Conservation (phyloP, 2,888 invertebrate genomes). For the Abscondita cerata region DNA sequence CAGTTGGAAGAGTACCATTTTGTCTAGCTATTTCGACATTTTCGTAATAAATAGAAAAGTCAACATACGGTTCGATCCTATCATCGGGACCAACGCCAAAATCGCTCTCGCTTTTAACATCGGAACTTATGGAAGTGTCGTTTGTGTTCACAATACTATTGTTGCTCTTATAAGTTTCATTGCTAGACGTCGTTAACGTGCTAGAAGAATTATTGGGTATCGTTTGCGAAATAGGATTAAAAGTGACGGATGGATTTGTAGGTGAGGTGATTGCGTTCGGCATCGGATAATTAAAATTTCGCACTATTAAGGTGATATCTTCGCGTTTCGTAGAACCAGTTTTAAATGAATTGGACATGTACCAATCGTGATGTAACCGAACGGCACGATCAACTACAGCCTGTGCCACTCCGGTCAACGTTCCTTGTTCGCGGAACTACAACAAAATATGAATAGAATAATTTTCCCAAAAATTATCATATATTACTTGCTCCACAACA, state of each 20-base stretch:
- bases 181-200: conserved; percentile 41
- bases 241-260: conserved; percentile 63
- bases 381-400: conserved; percentile 85
- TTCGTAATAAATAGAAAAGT: conserved; percentile 81
- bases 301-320: conserved; percentile 83
- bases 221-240: conserved; percentile 66
- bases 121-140: conserved; percentile 52
- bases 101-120: conserved; percentile 56
- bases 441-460: conserved; percentile 37
- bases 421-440: conserved; percentile 78
- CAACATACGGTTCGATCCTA: conserved; percentile 81
- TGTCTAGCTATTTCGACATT: conserved; percentile 72
- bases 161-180: conserved; percentile 50
- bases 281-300: conserved; percentile 84
- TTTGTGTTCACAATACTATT: conserved; percentile 53
- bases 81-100: conserved; percentile 61
- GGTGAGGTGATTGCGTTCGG: conserved; percentile 67
- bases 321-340: conserved; percentile 67
- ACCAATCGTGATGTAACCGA: conserved; percentile 81
- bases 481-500: conserved; percentile 75
- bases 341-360: conserved; percentile 64
- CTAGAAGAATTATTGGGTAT: conserved; percentile 25
- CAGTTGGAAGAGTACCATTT: conserved; percentile 73
- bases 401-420: conserved; percentile 83
- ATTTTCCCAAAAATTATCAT: too few species aligned